A percentile compares a stretch with the other conserved stretches of the same genome.
phyloP scores from a whole-genome alignment of 2,888 invertebrate genomes.

The Eubasilissa splendida region DNA sequence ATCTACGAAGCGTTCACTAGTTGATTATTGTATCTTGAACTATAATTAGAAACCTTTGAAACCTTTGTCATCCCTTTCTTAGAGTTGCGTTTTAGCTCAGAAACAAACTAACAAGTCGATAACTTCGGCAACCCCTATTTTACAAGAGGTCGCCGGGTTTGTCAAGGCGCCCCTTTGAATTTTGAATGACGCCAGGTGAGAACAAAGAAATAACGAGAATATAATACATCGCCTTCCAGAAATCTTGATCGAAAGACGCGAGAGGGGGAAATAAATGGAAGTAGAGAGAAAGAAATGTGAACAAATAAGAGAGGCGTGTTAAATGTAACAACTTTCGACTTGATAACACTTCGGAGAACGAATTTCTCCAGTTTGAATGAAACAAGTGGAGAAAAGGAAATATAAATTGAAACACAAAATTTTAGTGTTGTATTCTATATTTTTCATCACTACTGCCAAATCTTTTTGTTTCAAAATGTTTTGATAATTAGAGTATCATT shows the following conservation, averaged over 20 bases:
- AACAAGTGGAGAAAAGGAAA: background rate
- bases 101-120: conserved; percentile 40
- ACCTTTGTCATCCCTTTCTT: background rate
- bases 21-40: conserved; percentile 7
- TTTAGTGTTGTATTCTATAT: too few species aligned
- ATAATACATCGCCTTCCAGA: conserved; percentile 16
- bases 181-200: conserved; percentile 50
- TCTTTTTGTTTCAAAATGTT: too few species aligned
- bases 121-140: conserved; percentile 36
- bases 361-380: conserved; percentile 20
- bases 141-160: conserved; percentile 22
- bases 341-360: conserved; percentile 42
- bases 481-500: too few species aligned
- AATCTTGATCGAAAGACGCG: conserved; percentile 36
- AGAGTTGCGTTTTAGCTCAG: background rate
- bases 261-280: conserved; percentile 1
- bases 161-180: conserved; percentile 48
- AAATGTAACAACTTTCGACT: conserved; percentile 43
- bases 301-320: conserved; percentile 38
- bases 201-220: conserved; percentile 35
- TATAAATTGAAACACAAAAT: too few species aligned
- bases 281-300: conserved; percentile 30
- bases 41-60: conserved; percentile 7
- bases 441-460: too few species aligned
- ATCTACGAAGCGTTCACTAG: background rate